Evolutionary conservation across 64 coral and sea anemone genomes (phyloP), one percentile per base, ranked within the genome.

Genomic region (Trachythela sp.): DNA sequence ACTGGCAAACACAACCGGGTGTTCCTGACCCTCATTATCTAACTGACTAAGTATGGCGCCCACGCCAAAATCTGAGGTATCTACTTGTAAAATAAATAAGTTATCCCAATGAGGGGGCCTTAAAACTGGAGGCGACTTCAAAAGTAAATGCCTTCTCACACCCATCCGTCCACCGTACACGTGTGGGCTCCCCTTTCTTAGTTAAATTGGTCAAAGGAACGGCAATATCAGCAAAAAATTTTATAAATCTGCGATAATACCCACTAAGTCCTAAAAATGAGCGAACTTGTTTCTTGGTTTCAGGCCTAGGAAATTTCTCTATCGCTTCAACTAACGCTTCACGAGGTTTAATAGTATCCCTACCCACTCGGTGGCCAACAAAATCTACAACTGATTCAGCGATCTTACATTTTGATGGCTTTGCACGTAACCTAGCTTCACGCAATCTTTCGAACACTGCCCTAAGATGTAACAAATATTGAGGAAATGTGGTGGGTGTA

Each of bases 211-310:
- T 77, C 39, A 92, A 27, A 26, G 64, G 37, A 26, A 45, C 26
- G 4, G 91, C 85, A 41, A 30, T 88, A 13, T 84, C 22, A 0
- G 86, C 64, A 88, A 88, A 92, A 22, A 88, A 24, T 36, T 85
- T 71, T 13, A 92, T 88, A 51, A 92, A 92, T 40, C 27, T 83
- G 0, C 86, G 13, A 43, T 92, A 92, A 39, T 92, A 92, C 13
- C 72, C 75, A 22, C 39, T 48, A 29, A 92, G 52, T 26, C 90
- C 90, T 10, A 92, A 42, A 56, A 92, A 92, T 26, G 85, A 80
- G 11, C 90, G 42, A 4, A 92, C 90, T 80, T 92, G 40, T 51
- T 38, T 87, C 32, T 87, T 83, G 18, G 85, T 87, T 52, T 51
- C 14, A 34, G 85, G 90, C 54, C 11, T 18, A 33, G 90, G 90